phyloP scores from a whole-genome alignment of 2,797 vertebrate species.

The Chaenodraco wilsoni region DNA sequence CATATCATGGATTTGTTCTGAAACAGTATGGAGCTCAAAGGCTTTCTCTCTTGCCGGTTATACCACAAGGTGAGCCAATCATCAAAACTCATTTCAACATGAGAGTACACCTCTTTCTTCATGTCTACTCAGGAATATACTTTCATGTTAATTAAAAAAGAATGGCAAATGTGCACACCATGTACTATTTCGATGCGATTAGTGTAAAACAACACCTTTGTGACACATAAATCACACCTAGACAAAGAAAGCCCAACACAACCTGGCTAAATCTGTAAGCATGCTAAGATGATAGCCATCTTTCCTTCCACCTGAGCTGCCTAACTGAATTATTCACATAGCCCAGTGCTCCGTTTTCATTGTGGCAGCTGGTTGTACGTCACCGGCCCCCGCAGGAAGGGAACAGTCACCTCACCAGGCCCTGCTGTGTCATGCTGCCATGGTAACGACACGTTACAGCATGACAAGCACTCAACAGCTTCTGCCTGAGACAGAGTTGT shows the following conservation, averaged over 20 bases:
- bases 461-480: slow-evolving; percentile 36
- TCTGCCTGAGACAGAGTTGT: slow-evolving; percentile 18
- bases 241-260: slow-evolving; percentile 9
- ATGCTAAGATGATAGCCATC: slow-evolving; percentile 29
- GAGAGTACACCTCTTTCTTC: neutral
- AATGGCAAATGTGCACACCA: neutral
- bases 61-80: neutral
- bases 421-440: slow-evolving; percentile 71
- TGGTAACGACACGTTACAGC: slow-evolving; percentile 66
- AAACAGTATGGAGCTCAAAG: no score
- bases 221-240: slow-evolving; percentile 35
- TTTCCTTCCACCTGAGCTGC: slow-evolving; percentile 68
- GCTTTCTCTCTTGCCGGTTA: no score
- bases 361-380: slow-evolving; percentile 64
- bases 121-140: neutral
- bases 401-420: slow-evolving; percentile 54
- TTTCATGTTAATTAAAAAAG: neutral
- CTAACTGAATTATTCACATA: slow-evolving; percentile 76
- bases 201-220: slow-evolving; percentile 28
- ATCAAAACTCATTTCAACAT: slow-evolving; percentile 14
- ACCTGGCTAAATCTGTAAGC: slow-evolving; percentile 29
- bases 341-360: slow-evolving; percentile 68
- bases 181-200: no score
- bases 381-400: slow-evolving; percentile 54
- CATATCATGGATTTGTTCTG: no score